phyloP scores from a whole-genome alignment of 1,140 invertebrate species.

The Mercenaria mercenaria region DNA sequence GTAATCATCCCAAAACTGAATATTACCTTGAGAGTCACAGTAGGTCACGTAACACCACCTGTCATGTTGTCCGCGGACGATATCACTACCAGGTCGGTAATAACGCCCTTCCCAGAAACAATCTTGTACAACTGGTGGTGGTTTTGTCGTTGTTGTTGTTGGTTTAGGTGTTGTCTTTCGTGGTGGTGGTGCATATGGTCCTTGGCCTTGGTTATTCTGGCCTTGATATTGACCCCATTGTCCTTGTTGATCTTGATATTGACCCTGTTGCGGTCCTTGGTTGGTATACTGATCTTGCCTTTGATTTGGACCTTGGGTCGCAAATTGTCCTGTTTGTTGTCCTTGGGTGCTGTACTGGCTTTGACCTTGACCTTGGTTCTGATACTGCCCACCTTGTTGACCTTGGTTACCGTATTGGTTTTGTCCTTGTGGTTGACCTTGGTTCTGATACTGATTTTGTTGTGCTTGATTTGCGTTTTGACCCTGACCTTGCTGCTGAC shows the following conservation, averaged over 20 bases:
- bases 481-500: neutral
- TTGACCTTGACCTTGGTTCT: slow-evolving; percentile 24
- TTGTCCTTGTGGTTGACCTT: neutral
- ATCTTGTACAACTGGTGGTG: slow-evolving; percentile 19
- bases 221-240: neutral
- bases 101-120: slow-evolving; percentile 60
- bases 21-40: slow-evolving; percentile 50
- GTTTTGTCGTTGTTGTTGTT: neutral
- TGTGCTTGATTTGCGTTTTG: neutral
- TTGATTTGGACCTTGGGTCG: neutral
- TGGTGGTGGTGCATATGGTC: neutral
- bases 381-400: neutral
- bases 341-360: neutral
- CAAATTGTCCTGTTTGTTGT: neutral
- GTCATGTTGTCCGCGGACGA: slow-evolving; percentile 53
- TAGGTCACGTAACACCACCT: slow-evolving; percentile 61
- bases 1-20: slow-evolving; percentile 65
- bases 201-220: neutral
- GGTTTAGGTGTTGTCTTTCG: neutral
- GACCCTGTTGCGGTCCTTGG: slow-evolving; percentile 19
- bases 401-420: neutral
- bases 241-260: neutral
- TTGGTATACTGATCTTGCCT: neutral
- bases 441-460: neutral
- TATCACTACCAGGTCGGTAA: slow-evolving; percentile 57